Evolutionary conservation across 2,797 vertebrate species (phyloP), one percentile per base, ranked within the genome.

Genomic region (Neosalanx taihuensis): DNA sequence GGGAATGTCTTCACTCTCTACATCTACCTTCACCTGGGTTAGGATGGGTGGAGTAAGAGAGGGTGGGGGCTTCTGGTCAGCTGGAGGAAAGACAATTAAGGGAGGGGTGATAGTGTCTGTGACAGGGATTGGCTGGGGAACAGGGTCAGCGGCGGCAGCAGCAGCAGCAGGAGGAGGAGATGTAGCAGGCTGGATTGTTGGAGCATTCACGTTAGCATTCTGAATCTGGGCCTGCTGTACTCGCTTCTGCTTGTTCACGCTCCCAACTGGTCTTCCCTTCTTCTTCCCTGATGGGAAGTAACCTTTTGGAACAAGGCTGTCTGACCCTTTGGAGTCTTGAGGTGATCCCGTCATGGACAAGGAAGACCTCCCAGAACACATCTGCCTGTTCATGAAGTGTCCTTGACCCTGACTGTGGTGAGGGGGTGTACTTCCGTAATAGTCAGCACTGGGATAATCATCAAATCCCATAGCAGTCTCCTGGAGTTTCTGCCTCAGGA

Each of bases 271-370:
- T 71, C 98, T 91, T 53, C 97, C 97, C 83, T 98, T 98, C 84
- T 99, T 99, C 90, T 99, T 99, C 84, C 98, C 98, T 76, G 98
- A 99, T 62, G 98, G 97, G 79, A 99, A 99, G 87, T 99, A 99
- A 4, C 97, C 98, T 90, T 97, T 99, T 6, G 95, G 96, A 79
- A 97, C 95, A 37, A 89, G 0, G 76, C 7, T 92, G 0, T 94
- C 93, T 12, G 76, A 49, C 1, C 46, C 57, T 80, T 93, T 93
- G 17, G 84, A 79, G 62, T 93, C 92, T 79, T 89, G 91, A 49
- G 86, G 84, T 0, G 90, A 88, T 2, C 64, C 35, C 10, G 31
- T 58, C 59, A 68, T 62, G 31, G 72, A 71, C 73, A 89, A 76
- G 77, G 85, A 86, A 76, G 84, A 86, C 77, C 91, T 87, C 70